A percentile compares a stretch with the other conserved stretches of the same genome.
phyloP scores from a whole-genome alignment of 1,140 invertebrate genomes.

The Nasonia longicornis region DNA sequence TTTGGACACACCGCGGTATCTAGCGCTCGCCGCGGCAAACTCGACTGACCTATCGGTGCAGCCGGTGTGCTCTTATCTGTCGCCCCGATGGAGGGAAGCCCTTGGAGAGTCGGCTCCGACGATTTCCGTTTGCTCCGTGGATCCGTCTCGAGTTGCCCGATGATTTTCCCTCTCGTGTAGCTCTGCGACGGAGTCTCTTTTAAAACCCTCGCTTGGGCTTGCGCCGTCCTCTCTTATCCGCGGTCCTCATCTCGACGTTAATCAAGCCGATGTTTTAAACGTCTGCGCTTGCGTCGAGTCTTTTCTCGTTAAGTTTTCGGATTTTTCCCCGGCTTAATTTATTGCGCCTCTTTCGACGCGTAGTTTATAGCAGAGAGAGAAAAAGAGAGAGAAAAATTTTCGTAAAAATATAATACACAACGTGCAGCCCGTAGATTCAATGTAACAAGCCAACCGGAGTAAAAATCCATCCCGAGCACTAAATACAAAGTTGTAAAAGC shows the following conservation, averaged over 20 bases:
- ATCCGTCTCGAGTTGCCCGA: no score
- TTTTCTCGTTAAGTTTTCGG: neutral
- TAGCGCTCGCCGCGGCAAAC: neutral
- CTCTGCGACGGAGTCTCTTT: no score
- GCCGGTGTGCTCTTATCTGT: slow-evolving; percentile 11
- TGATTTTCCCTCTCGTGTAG: no score
- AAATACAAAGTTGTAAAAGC: neutral
- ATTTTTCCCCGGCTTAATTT: neutral
- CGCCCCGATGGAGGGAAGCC: neutral
- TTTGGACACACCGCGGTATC: neutral
- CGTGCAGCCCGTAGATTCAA: neutral
- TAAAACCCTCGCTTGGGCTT: no score
- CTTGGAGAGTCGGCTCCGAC: neutral
- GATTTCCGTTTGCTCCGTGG: neutral
- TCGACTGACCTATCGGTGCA: neutral
- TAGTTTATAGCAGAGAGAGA: neutral
- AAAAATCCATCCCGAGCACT: neutral
- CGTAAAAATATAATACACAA: no score
- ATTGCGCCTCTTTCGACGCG: neutral
- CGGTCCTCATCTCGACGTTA: neutral
- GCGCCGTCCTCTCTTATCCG: neutral
- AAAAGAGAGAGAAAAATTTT: no score
- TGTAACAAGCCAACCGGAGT: neutral
- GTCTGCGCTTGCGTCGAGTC: neutral
- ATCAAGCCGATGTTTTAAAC: neutral